A percentile compares a stretch with the other conserved stretches of the same genome.
Conservation (phyloP, 2,113 vertebrate genomes). For the Ceyx cyanopectus region DNA sequence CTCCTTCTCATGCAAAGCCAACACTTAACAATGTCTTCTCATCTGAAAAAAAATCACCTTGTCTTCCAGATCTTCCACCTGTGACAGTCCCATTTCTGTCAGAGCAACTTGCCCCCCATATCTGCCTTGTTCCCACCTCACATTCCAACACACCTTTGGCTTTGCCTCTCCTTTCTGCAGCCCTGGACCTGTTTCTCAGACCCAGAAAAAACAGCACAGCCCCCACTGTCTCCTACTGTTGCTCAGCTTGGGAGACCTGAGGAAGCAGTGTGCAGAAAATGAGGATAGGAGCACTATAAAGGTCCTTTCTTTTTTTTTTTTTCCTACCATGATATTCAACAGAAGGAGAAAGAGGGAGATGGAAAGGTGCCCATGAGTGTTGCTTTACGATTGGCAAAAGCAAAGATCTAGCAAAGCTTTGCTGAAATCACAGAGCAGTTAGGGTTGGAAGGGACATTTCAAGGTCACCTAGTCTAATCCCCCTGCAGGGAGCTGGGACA, state of each 20-base stretch:
- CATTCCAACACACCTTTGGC: background rate
- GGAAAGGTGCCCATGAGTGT: fast-evolving
- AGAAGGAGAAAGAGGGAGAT: background rate
- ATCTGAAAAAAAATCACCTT: background rate
- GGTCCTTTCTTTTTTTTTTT: background rate
- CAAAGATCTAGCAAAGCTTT: background rate
- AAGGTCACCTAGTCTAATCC: background rate
- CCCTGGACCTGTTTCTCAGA: background rate
- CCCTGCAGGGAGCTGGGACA: background rate
- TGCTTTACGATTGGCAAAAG: background rate
- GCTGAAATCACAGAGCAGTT: background rate
- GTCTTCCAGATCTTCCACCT: background rate
- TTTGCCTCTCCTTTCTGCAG: background rate
- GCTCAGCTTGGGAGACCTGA: background rate
- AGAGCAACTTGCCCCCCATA: background rate
- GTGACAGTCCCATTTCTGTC: background rate
- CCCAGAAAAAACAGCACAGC: background rate
- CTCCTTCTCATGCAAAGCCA: background rate
- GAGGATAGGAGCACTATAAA: background rate
- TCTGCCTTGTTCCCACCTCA: background rate
- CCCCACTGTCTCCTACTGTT: background rate
- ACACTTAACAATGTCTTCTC: background rate
- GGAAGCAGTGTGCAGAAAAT: background rate
- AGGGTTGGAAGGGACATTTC: background rate
- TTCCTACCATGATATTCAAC: background rate